Base-by-base conservation (phyloP, 2,888 invertebrate species). In the Limenitis arthemis region DNA sequence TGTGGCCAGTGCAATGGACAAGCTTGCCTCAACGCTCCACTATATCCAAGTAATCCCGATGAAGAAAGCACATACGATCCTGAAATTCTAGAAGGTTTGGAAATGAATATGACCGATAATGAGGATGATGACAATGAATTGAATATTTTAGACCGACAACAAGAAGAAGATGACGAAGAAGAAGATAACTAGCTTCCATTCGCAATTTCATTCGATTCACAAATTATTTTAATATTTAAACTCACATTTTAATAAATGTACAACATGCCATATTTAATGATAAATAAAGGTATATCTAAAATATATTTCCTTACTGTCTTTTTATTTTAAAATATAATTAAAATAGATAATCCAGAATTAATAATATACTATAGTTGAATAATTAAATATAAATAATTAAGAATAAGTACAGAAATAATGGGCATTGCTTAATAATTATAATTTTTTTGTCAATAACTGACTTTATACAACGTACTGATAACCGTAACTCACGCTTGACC, bases 1-100 rank as follows among this genome's bases (percentile, higher is more conserved):
- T 52, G 54, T 42, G 52, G 52, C 43, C 51, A 52, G 30, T 55
- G 55, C 30, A 55, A 51, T 32, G 47, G 44, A 12, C 50, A 51
- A 47, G 54, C 51, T 51, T 54, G 47, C 28, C 47, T 54, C 44
- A 54, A 54, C 9, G 44, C 49, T 51, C 9, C 29, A 49, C 48
- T 12, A 34, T 55, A 44, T 51, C 46, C n/a, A 33, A 52, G 46
- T 31, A 30, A 47, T 32, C 20, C 30, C 20, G 39, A 51, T 28
- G 42, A 47, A 54, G 51, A 54, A 8, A 38, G 32, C 12, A 33
- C 52, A 36, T 52, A 31, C 11, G 50, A 54, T 29, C 48, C 51
- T 6, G 54, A 49, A 44, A 55, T 54, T 40, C 34, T 54, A 9
- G 54, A 51, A 44, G 50, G 38, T 42, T 37, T 49, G 49, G 43